phyloP scores from a whole-genome alignment of 2,113 vertebrate species.

The Perognathus longimembris region DNA sequence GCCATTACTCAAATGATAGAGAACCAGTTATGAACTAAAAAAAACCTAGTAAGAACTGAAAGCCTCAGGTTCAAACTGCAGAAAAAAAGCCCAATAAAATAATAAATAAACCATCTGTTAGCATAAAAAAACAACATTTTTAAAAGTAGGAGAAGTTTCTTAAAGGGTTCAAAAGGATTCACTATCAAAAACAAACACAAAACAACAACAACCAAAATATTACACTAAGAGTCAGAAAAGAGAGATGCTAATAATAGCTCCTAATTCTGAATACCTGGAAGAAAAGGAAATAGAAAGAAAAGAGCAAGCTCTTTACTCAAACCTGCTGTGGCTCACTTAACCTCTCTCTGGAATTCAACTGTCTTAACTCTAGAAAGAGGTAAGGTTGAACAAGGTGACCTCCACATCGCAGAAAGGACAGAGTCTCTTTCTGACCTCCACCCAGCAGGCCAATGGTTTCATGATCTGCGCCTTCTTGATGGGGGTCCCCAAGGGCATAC shows the following conservation, averaged over 20 bases:
- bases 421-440: conserved; percentile 14
- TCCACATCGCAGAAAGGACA: background rate
- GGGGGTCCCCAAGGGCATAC: background rate
- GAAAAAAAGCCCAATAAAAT: too few species aligned
- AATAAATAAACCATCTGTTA: too few species aligned
- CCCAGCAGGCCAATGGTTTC: conserved; percentile 1
- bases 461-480: background rate
- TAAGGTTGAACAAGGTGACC: background rate
- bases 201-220: background rate
- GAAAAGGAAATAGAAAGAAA: background rate
- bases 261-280: background rate
- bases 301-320: background rate
- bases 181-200: too few species aligned
- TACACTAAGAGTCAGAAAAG: background rate
- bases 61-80: too few species aligned
- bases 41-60: too few species aligned
- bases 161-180: background rate
- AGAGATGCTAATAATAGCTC: background rate
- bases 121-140: too few species aligned
- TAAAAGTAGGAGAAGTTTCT: too few species aligned
- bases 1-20: too few species aligned
- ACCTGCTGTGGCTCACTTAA: background rate
- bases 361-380: background rate
- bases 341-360: conserved; percentile 3
- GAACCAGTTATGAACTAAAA: too few species aligned